These are phyloP conservation scores for Formica exsecta DNA, from an alignment of 1,140 invertebrate species.

Conservation along the genomic window DNA sequence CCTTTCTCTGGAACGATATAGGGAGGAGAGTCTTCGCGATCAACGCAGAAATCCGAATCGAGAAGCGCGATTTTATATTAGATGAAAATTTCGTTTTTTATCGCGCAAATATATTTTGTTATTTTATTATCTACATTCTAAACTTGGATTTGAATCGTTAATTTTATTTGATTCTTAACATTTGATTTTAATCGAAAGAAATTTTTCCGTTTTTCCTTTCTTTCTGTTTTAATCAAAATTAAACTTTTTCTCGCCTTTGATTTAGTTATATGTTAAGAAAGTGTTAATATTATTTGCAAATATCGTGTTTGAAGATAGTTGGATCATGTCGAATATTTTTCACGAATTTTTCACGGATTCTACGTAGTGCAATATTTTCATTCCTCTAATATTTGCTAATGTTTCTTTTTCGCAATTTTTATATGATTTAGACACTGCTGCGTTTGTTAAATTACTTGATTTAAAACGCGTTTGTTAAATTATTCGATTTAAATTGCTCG, in stretches of 20 bases:
- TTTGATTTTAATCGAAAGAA: background rate
- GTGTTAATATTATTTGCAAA: slow-evolving; percentile 50
- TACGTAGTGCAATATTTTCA: slow-evolving; percentile 62
- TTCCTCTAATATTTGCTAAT: slow-evolving; percentile 33
- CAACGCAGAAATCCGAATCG: background rate
- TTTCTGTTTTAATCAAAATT: slow-evolving; percentile 20
- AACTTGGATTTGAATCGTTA: background rate
- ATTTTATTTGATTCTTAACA: background rate
- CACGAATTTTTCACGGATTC: slow-evolving; percentile 32
- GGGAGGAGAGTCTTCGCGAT: slow-evolving; percentile 1
- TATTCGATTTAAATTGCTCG: background rate
- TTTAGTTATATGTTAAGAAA: slow-evolving; percentile 39
- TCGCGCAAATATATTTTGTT: slow-evolving; percentile 20
- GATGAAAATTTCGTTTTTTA: slow-evolving; percentile 3
- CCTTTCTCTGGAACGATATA: background rate
- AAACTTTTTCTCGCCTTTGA: background rate
- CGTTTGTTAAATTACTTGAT: background rate
- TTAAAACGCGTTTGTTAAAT: background rate
- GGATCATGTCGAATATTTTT: slow-evolving; percentile 28
- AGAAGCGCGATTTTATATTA: background rate
- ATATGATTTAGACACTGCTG: background rate
- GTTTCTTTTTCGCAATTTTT: background rate
- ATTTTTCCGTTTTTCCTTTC: background rate
- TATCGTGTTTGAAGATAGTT: slow-evolving; percentile 39
- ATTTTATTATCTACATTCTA: slow-evolving; percentile 8